A percentile compares a stretch with the other conserved stretches of the same genome.
These are phyloP conservation scores for Cetoscarus ocellatus DNA, from an alignment of 2,797 vertebrate genomes.

Conservation along the genomic window DNA sequence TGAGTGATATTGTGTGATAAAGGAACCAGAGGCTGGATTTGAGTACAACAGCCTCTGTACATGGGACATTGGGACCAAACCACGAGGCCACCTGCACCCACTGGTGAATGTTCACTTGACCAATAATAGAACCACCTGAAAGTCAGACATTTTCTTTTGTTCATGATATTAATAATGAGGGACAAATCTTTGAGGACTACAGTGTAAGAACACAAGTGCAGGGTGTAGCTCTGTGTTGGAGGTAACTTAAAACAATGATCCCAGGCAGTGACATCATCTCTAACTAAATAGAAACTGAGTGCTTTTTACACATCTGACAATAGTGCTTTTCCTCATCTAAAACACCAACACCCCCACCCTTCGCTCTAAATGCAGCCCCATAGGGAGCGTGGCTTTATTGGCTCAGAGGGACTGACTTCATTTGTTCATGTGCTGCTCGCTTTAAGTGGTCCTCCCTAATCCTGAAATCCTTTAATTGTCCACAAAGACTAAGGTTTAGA, in stretches of 20 bases:
- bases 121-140: too few relatives aligned
- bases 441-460: constrained; percentile 72
- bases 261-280: constrained; percentile 18
- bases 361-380: constrained; percentile 29
- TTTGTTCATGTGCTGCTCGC: constrained; percentile 57
- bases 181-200: background rate
- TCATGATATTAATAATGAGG: too few relatives aligned
- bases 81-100: too few relatives aligned
- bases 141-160: too few relatives aligned
- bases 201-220: background rate
- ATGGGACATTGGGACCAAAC: too few relatives aligned
- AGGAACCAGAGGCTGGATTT: too few relatives aligned
- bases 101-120: too few relatives aligned
- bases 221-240: background rate
- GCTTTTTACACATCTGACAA: constrained; percentile 63
- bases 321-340: constrained; percentile 54
- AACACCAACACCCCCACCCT: constrained; percentile 49
- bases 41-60: too few relatives aligned
- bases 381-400: constrained; percentile 55
- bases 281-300: constrained; percentile 41
- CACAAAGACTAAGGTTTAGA: constrained; percentile 36
- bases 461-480: constrained; percentile 71
- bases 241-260: background rate
- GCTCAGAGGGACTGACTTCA: constrained; percentile 54
- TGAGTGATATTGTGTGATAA: too few relatives aligned